A percentile compares a stretch with the other conserved stretches of the same genome.
These are phyloP conservation scores for Tetragonisca angustula DNA, from an alignment of 2,888 invertebrate genomes.

Conservation along the genomic window DNA sequence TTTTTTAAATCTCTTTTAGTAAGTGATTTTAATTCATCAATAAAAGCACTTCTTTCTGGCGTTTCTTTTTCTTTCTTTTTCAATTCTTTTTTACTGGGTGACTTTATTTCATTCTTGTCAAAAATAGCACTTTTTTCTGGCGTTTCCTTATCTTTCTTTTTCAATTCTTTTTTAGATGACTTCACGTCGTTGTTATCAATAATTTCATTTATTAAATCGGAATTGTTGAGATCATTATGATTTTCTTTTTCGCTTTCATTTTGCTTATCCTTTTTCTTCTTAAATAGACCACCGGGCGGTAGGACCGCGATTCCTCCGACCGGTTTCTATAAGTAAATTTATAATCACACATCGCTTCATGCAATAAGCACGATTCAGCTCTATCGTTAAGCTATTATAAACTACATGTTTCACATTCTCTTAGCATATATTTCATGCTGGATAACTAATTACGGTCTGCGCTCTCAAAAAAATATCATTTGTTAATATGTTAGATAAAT, in stretches of 20 bases:
- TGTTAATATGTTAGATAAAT: conserved; percentile 25
- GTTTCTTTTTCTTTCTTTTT: conserved; percentile 82
- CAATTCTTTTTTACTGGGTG: conserved; percentile 83
- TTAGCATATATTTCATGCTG: conserved; percentile 56
- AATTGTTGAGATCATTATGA: conserved; percentile 84
- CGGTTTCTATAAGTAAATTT: conserved; percentile 89
- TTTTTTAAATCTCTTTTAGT: conserved; percentile 82
- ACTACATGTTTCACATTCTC: conserved; percentile 44
- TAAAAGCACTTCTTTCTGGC: conserved; percentile 78
- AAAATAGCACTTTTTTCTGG: conserved; percentile 78
- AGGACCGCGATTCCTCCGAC: conserved; percentile 93
- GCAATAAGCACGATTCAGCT: conserved; percentile 75
- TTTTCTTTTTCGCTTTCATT: conserved; percentile 86
- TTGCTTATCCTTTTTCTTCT: conserved; percentile 86
- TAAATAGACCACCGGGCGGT: conserved; percentile 88
- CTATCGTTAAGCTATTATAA: conserved; percentile 52
- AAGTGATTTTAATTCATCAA: conserved; percentile 85
- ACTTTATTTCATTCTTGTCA: conserved; percentile 85
- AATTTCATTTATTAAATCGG: conserved; percentile 80
- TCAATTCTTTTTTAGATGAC: conserved; percentile 82
- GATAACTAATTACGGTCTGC: conserved; percentile 69
- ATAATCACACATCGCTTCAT: conserved; percentile 80
- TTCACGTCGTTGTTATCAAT: conserved; percentile 79
- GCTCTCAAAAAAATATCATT: conserved; percentile 67
- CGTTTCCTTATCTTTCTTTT: conserved; percentile 81